These are phyloP conservation scores for Lutra lutra DNA, from an alignment of 2,797 vertebrate genomes.

Conservation along the genomic window DNA sequence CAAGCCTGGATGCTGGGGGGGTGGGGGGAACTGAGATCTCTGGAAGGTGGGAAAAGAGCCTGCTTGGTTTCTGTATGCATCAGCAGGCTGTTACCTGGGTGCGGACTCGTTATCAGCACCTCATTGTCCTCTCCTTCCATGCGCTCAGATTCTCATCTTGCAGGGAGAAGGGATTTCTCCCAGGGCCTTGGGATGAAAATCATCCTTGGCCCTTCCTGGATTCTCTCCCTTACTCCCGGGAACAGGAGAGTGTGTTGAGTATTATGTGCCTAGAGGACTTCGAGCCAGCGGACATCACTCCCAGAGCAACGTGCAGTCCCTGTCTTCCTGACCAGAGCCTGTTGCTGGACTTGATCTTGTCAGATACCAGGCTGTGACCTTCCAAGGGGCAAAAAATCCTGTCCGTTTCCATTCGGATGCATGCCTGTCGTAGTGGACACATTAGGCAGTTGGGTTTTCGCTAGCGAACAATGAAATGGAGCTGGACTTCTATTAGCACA, in stretches of 20 bases:
- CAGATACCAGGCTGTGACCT: conserved; percentile 12
- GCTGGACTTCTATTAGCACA: not conserved
- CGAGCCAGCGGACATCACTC: not conserved
- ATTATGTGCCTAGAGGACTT: not conserved
- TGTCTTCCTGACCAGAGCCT: not conserved
- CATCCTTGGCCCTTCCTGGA: not conserved
- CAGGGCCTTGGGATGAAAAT: not conserved
- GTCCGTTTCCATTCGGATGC: not conserved
- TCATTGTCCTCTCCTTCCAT: not conserved
- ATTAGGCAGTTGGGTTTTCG: not conserved
- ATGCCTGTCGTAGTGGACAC: not conserved
- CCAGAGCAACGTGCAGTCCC: not conserved
- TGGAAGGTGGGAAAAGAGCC: not conserved
- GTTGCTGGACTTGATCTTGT: not conserved
- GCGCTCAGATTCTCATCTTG: not conserved
- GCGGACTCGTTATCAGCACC: not conserved
- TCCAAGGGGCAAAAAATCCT: not conserved
- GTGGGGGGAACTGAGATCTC: not conserved
- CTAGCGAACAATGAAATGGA: not conserved
- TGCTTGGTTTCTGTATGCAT: not conserved
- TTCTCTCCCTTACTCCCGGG: not conserved
- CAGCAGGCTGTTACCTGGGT: not conserved
- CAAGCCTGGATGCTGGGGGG: too few relatives aligned
- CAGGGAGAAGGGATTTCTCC: not conserved
- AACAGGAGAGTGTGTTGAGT: not conserved